phyloP scores from a whole-genome alignment of 2,888 invertebrate genomes.

The Drosophila trichaetosa region DNA sequence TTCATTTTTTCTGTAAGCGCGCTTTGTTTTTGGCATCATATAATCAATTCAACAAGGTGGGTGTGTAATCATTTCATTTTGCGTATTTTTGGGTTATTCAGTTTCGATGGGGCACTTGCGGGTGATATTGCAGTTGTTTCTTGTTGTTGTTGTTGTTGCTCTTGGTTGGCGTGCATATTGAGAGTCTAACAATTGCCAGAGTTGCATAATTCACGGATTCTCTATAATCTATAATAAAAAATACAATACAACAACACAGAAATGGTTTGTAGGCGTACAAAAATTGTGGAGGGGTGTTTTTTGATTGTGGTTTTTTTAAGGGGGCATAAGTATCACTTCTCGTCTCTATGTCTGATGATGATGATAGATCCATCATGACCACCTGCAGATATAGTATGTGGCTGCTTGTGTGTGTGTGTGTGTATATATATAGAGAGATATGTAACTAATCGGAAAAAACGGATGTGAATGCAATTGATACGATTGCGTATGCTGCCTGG shows the following conservation, averaged over 20 bases:
- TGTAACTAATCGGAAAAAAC: constrained; percentile 39
- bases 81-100: constrained; percentile 27
- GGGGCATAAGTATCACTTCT: constrained; percentile 53
- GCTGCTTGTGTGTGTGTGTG: constrained; percentile 5
- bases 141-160: constrained; percentile 52
- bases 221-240: constrained; percentile 78
- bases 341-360: constrained; percentile 44
- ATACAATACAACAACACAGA: constrained; percentile 72
- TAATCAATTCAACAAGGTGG: constrained; percentile 63
- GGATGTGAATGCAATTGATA: constrained; percentile 57
- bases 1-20: constrained; percentile 29
- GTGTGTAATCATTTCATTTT: constrained; percentile 43
- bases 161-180: constrained; percentile 73
- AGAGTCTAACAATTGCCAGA: constrained; percentile 77
- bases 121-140: constrained; percentile 58
- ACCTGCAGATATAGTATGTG: constrained; percentile 24
- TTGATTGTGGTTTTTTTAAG: constrained; percentile 1
- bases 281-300: constrained; percentile 34
- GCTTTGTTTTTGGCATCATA: constrained; percentile 52
- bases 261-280: constrained; percentile 67
- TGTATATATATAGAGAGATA: neutral
- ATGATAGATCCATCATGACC: constrained; percentile 51
- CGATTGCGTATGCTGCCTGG: constrained; percentile 51
- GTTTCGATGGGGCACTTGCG: constrained; percentile 65
- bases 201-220: constrained; percentile 80